phyloP scores from a whole-genome alignment of 2,113 vertebrate genomes.

The Prietella phreatophila region DNA sequence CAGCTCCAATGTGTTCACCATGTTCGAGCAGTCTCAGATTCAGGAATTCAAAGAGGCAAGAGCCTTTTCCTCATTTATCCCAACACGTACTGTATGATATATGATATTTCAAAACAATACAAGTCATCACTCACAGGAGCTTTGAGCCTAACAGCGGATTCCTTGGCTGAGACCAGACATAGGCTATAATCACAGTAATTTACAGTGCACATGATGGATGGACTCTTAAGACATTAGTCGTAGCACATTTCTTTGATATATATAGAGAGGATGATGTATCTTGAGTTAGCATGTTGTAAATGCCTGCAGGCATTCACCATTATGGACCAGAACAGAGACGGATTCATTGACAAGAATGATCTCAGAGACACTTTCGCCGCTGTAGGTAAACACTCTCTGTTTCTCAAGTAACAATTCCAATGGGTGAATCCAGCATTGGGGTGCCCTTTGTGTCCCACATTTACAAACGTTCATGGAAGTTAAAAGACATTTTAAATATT shows the following conservation, averaged over 20 bases:
- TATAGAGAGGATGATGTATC: conserved; percentile 30
- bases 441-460: background rate
- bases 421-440: background rate
- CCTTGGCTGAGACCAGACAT: conserved; percentile 19
- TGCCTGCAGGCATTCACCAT: conserved; percentile 83
- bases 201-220: conserved; percentile 29
- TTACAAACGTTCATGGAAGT: too few relatives aligned
- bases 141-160: conserved; percentile 16
- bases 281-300: conserved; percentile 18
- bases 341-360: conserved; percentile 87
- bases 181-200: conserved; percentile 16
- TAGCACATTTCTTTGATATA: conserved; percentile 35
- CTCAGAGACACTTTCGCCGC: conserved; percentile 82
- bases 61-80: conserved; percentile 22
- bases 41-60: conserved; percentile 91
- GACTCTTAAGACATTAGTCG: conserved; percentile 30
- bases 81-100: background rate
- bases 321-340: conserved; percentile 91
- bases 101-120: conserved; percentile 10
- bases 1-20: conserved; percentile 87
- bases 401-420: background rate
- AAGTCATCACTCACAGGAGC: conserved; percentile 31
- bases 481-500: background rate
- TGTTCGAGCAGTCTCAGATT: conserved; percentile 91
- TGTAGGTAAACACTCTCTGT: conserved; percentile 67